phyloP scores from a whole-genome alignment of 1,140 invertebrate genomes.

The Rhyacophila brunnea region DNA sequence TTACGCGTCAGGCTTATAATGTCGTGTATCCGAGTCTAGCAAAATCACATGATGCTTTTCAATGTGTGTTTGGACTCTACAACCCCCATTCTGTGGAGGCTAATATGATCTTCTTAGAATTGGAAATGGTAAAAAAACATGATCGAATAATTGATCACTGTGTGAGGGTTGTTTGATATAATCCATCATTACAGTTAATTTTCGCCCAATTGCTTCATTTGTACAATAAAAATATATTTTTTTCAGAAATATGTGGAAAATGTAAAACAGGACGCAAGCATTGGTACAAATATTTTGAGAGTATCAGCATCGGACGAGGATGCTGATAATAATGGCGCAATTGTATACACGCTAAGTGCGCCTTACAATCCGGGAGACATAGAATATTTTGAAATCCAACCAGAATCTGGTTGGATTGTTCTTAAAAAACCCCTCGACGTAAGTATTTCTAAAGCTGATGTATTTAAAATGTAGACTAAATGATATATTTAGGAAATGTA shows the following conservation, averaged over 20 bases:
- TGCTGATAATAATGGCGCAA: conserved; percentile 94
- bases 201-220: too few species aligned
- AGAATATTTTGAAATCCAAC: conserved; percentile 93
- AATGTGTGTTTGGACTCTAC: too few species aligned
- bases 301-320: conserved; percentile 94
- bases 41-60: too few species aligned
- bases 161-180: too few species aligned
- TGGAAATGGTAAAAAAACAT: background rate
- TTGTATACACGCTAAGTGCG: conserved; percentile 85
- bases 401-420: conserved; percentile 94
- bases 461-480: conserved; percentile 6
- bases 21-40: too few species aligned
- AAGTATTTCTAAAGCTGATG: conserved; percentile 58
- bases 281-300: conserved; percentile 89
- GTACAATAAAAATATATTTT: background rate
- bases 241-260: conserved; percentile 93
- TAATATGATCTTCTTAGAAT: too few species aligned
- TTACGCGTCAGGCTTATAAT: too few species aligned
- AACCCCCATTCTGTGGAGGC: too few species aligned
- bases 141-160: too few species aligned
- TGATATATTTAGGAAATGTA: conserved; percentile 26
- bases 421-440: conserved; percentile 91
- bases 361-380: conserved; percentile 82
- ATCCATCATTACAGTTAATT: too few species aligned
- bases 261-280: conserved; percentile 94